Conservation (phyloP, 2,797 vertebrate genomes). For the Coregonus suidteri region DNA sequence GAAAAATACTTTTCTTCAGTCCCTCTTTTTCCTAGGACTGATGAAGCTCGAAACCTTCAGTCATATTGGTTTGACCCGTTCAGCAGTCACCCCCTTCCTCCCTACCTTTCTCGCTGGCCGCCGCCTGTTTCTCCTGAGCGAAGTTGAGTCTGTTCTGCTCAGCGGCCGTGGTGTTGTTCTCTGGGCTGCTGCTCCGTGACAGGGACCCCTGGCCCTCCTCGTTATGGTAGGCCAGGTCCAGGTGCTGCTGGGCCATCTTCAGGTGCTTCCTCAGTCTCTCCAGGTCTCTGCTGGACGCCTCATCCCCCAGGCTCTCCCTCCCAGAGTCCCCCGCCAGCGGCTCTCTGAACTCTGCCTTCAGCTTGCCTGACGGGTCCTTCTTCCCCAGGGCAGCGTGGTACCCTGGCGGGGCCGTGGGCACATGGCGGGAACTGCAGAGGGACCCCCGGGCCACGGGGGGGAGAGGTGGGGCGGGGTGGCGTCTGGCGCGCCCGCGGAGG, state of each 20-base stretch:
- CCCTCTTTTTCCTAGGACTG: too few species aligned
- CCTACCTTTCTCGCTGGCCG: conserved; percentile 75
- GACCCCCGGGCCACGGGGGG: background rate
- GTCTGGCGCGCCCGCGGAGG: conserved; percentile 58
- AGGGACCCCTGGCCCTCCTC: conserved; percentile 72
- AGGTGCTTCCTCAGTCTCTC: conserved; percentile 82
- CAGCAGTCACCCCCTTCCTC: background rate
- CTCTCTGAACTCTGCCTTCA: conserved; percentile 67
- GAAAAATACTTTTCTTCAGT: too few species aligned
- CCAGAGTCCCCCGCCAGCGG: conserved; percentile 63
- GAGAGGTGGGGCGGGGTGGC: accelerated
- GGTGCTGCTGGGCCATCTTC: conserved; percentile 85
- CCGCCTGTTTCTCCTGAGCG: conserved; percentile 83
- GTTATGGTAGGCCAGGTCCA: conserved; percentile 84
- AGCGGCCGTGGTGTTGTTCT: conserved; percentile 77
- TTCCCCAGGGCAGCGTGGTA: conserved; percentile 80
- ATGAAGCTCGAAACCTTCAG: too few species aligned
- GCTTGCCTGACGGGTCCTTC: conserved; percentile 64
- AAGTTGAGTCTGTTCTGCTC: conserved; percentile 91
- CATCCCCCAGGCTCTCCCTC: conserved; percentile 69
- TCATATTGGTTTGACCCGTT: too few species aligned
- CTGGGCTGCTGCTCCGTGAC: conserved; percentile 82
- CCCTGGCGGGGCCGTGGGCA: conserved; percentile 76
- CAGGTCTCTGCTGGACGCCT: conserved; percentile 70
- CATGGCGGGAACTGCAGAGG: conserved; percentile 45